Evolutionary conservation across 1,140 invertebrate genomes (phyloP).

Genomic region (Heterodera schachtii): DNA sequence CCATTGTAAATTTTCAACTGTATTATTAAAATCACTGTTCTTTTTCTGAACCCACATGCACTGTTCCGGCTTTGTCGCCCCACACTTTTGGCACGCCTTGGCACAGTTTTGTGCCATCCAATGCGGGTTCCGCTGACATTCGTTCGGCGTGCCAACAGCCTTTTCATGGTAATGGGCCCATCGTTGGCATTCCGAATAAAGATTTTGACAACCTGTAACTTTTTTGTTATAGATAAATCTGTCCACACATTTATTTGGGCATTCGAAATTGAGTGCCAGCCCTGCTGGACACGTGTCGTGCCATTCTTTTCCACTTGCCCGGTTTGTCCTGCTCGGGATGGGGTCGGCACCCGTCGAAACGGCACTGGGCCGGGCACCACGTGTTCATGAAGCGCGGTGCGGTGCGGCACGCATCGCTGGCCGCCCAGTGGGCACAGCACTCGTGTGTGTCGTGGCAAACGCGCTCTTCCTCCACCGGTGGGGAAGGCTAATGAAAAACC

Average conservation of each 20-base stretch:
- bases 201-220: not conserved
- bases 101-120: not conserved
- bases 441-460: not conserved
- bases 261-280: too few species aligned
- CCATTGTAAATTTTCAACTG: too few species aligned
- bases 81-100: not conserved
- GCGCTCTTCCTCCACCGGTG: not conserved
- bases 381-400: not conserved
- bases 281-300: too few species aligned
- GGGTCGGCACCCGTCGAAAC: not conserved
- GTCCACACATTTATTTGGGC: too few species aligned
- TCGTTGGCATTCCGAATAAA: not conserved
- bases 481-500: not conserved
- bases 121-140: not conserved
- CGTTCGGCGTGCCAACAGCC: not conserved
- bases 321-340: not conserved
- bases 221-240: too few species aligned
- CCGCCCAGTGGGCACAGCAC: not conserved
- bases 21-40: too few species aligned
- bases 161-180: too few species aligned
- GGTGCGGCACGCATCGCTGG: not conserved
- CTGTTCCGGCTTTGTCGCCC: not conserved
- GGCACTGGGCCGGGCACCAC: not conserved
- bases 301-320: too few species aligned
- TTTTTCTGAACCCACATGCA: not conserved